These are phyloP conservation scores for Stenchaetothrips biformis DNA, from an alignment of 2,888 invertebrate genomes.

Conservation along the genomic window DNA sequence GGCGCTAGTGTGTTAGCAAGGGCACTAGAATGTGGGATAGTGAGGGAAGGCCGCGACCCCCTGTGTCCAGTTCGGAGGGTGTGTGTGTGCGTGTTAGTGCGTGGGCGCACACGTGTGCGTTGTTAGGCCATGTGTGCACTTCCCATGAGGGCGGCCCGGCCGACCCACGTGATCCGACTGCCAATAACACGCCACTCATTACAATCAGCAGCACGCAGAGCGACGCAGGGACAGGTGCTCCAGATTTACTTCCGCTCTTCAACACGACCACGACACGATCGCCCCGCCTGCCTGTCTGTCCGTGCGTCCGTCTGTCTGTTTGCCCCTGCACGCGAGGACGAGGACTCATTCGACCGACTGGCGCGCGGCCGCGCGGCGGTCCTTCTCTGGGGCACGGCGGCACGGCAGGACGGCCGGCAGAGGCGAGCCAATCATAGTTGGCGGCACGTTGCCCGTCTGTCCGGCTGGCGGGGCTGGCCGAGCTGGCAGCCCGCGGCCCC, in stretches of 20 bases:
- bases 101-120: not conserved
- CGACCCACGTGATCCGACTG: not conserved
- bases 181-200: not conserved
- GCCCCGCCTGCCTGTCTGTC: not conserved
- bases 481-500: too few species aligned
- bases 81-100: not conserved
- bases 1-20: not conserved
- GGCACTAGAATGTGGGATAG: not conserved
- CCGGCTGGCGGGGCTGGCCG: not conserved
- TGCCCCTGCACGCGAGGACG: too few species aligned
- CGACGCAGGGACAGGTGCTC: not conserved
- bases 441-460: not conserved
- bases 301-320: not conserved
- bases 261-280: not conserved
- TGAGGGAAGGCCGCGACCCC: too few species aligned
- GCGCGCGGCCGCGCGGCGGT: too few species aligned
- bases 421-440: not conserved
- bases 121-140: constrained; percentile 1
- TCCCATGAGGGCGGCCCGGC: not conserved
- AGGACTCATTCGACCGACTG: too few species aligned
- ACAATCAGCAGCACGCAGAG: not conserved
- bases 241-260: not conserved
- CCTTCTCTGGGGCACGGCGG: not conserved
- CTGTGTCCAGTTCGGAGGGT: not conserved
- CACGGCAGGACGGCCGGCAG: not conserved